Conservation (phyloP, 2,888 invertebrate species). For the Brachypterus glaber region DNA sequence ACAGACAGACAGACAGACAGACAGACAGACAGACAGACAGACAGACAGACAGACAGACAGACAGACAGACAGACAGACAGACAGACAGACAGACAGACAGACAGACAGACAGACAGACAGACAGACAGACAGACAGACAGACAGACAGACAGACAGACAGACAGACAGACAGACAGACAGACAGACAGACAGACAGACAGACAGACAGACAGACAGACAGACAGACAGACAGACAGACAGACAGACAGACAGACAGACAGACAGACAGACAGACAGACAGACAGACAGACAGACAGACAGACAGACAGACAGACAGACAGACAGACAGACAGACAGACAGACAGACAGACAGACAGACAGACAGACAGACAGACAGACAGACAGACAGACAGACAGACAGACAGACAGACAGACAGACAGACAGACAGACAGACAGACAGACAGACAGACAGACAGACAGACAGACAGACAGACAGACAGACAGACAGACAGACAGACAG, state of each 20-base stretch:
- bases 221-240: conserved; percentile 6
- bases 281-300: conserved; percentile 6
- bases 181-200: conserved; percentile 6
- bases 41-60: conserved; percentile 6
- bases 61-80: conserved; percentile 6
- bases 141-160: conserved; percentile 6
- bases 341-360: too few species aligned
- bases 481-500: too few species aligned
- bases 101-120: conserved; percentile 6
- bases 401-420: too few species aligned
- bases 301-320: conserved; percentile 6
- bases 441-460: too few species aligned
- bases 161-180: conserved; percentile 6
- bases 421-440: too few species aligned
- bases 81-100: conserved; percentile 6
- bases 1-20: conserved; percentile 6
- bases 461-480: too few species aligned
- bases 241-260: conserved; percentile 6
- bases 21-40: conserved; percentile 6
- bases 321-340: conserved; percentile 6
- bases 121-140: conserved; percentile 6
- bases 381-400: too few species aligned
- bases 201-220: conserved; percentile 6
- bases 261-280: conserved; percentile 6
- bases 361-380: too few species aligned